A percentile compares a stretch with the other conserved stretches of the same genome.
Evolutionary conservation across 2,888 invertebrate genomes (phyloP).

Genomic region (Ellobium chinense): DNA sequence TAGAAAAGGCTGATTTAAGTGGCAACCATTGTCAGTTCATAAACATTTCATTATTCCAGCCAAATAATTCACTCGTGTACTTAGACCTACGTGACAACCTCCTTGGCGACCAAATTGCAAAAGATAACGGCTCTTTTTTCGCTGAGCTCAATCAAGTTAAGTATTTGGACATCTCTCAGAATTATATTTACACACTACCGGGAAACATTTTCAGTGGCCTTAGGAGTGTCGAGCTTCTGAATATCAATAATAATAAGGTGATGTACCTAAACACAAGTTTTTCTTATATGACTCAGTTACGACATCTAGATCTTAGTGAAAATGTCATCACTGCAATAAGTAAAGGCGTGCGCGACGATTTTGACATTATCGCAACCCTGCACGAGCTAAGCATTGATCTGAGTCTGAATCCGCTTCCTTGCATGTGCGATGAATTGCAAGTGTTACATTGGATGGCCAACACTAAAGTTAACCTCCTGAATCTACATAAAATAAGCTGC

Average conservation of each 20-base stretch:
- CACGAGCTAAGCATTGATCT: not conserved
- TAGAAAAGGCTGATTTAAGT: not conserved
- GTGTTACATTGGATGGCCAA: constrained; percentile 19
- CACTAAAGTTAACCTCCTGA: too few species aligned
- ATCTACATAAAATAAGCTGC: constrained; percentile 4
- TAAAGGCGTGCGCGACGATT: not conserved
- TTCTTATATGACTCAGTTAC: constrained; percentile 4
- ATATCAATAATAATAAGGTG: not conserved
- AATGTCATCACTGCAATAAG: not conserved
- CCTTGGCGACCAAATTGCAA: not conserved
- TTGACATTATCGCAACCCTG: not conserved
- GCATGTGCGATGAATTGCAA: constrained; percentile 23
- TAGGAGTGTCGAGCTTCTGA: not conserved
- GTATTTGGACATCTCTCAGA: constrained; percentile 18
- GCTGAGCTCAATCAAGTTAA: not conserved
- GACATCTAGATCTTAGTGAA: not conserved
- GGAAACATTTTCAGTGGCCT: not conserved
- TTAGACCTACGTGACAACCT: too few species aligned
- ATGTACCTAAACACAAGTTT: not conserved
- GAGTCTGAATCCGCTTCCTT: constrained; percentile 6
- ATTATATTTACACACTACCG: constrained; percentile 3
- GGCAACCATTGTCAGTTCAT: too few species aligned
- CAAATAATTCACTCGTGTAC: too few species aligned
- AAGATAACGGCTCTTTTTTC: not conserved
- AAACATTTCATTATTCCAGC: not conserved